These are phyloP conservation scores for Papilio aristodemus DNA, from an alignment of 1,140 invertebrate genomes.

Conservation along the genomic window DNA sequence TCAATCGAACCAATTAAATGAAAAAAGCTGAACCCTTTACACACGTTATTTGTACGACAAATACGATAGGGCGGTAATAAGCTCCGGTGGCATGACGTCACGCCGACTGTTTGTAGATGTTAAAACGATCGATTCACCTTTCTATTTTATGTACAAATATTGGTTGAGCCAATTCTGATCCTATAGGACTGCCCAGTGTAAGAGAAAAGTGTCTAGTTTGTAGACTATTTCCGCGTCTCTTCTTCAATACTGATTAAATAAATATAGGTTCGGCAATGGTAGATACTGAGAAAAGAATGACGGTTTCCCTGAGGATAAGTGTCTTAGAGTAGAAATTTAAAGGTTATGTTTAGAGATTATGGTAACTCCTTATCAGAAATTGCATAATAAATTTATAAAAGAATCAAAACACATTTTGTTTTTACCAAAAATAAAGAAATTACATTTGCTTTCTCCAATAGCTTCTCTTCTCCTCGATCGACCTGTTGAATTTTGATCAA, in stretches of 20 bases:
- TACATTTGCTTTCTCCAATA: background rate
- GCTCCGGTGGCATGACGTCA: background rate
- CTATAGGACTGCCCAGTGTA: background rate
- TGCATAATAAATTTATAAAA: too few species aligned
- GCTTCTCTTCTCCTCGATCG: background rate
- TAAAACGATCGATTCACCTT: constrained; percentile 10
- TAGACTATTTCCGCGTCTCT: too few species aligned
- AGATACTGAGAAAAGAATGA: too few species aligned
- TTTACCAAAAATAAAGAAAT: background rate
- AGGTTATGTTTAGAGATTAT: too few species aligned
- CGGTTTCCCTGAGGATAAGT: too few species aligned
- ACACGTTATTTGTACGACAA: constrained; percentile 19
- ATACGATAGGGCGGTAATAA: constrained; percentile 21
- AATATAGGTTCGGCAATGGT: too few species aligned
- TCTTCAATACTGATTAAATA: too few species aligned
- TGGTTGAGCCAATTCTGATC: background rate
- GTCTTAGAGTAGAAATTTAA: too few species aligned
- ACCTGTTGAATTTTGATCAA: constrained; percentile 22
- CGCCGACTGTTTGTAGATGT: constrained; percentile 14
- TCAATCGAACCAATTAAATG: constrained; percentile 28
- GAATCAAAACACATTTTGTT: background rate
- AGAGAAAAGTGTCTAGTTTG: background rate
- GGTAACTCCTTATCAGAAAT: too few species aligned
- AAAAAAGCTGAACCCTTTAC: constrained; percentile 29
- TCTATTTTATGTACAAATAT: constrained; percentile 18